Evolutionary conservation across 2,797 vertebrate genomes (phyloP), one percentile per base, ranked within the genome.

Genomic region (Gila robusta): DNA sequence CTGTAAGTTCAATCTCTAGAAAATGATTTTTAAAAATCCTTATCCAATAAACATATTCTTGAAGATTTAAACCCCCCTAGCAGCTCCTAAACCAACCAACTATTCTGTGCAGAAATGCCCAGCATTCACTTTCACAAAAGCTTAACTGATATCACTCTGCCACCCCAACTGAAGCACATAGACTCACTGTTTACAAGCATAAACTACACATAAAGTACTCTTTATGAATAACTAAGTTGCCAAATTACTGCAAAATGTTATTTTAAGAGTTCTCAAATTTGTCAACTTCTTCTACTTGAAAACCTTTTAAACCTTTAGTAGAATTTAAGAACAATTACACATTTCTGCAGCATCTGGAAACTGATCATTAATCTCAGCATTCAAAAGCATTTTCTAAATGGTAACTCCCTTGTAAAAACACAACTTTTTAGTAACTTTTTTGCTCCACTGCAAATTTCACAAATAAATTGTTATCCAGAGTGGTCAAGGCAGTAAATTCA

Each of bases 71-170:
- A 8, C 32, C 1, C 1, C 6, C 39, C 39, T 6, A 81, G 37
- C 21, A 2, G 1, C 2, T 7, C 28, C 16, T 26, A 64, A 54
- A 19, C 59, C 8, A 62, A 78, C 76, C 19, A 47, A 32, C 11
- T 35, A 35, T 4, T 79, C 59, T 21, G 16, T 49, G 8, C 23
- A 81, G 49, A 77, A 67, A 64, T 67, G 32, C n/a, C 32, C 41
- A 23, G 71, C 16, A 39, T 74, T 82, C 6, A 32, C n/a, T 41
- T 76, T 26, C 47, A 78, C 62, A 82, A 62, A 17, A 71, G 37
- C 39, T 28, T 44, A 44, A 79, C 23, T 23, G 59, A 66, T 78
- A 37, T 78, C 21, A 59, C 16, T 73, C 16, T 3, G 4, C 11
- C n/a, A 32, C 73, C 44, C 47, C 39, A 44, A 17, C 4, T 52